Percentiles rank a stretch among this genome's conserved stretches.
These are phyloP conservation scores for Chirona hameri DNA, from an alignment of 2,888 invertebrate genomes.

Conservation along the genomic window DNA sequence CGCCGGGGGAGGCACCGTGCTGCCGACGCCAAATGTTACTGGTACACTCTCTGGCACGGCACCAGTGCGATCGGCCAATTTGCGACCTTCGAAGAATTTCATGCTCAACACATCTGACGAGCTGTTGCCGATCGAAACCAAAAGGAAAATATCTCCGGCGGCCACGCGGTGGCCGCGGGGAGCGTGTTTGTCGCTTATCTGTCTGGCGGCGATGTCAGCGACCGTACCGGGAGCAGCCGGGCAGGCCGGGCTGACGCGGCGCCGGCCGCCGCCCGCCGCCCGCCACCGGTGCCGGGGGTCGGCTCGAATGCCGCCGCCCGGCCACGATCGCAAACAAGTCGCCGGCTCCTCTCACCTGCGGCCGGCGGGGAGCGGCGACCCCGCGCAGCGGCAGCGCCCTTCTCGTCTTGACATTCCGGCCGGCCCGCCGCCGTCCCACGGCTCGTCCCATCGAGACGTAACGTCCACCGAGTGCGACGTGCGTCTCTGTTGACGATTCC, in stretches of 20 bases:
- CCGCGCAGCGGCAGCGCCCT: no score
- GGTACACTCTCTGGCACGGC: background rate
- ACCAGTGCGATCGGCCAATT: background rate
- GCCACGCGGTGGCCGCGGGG: no score
- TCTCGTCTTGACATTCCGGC: no score
- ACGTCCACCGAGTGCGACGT: no score
- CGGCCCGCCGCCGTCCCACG: no score
- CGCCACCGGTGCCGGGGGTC: background rate
- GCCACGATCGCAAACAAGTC: background rate
- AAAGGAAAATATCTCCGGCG: no score
- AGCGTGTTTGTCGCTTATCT: no score
- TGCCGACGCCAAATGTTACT: constrained; percentile 3
- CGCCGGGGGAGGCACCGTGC: background rate
- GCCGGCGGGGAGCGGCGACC: background rate
- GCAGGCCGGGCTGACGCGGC: background rate
- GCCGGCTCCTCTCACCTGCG: background rate
- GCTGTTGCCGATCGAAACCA: no score
- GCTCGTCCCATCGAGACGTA: no score
- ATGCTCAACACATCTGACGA: no score
- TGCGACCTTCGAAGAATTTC: background rate
- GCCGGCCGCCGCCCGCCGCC: background rate
- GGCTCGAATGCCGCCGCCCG: background rate
- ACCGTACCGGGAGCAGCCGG: constrained; percentile 10
- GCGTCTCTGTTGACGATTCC: no score
- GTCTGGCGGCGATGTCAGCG: background rate